phyloP scores from a whole-genome alignment of 1,140 invertebrate species.

The Pseudomyrmex flavicornis region DNA sequence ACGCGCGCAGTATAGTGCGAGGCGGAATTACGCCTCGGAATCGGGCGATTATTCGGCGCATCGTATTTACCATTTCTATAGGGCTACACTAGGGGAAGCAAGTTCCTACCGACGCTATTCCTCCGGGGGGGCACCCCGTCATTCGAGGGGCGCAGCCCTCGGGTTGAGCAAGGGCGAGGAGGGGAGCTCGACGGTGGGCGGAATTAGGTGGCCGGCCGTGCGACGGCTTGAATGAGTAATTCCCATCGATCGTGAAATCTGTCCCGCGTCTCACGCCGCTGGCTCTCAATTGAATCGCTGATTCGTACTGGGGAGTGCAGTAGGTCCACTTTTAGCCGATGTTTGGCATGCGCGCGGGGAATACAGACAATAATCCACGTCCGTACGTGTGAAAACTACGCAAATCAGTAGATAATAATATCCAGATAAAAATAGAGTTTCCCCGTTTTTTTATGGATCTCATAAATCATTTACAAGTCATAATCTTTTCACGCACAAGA shows the following conservation, averaged over 20 bases:
- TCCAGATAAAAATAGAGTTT: slow-evolving; percentile 16
- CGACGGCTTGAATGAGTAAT: slow-evolving; percentile 61
- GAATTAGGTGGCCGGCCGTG: slow-evolving; percentile 60
- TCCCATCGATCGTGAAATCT: slow-evolving; percentile 69
- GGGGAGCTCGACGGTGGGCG: slow-evolving; percentile 38
- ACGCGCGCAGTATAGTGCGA: not conserved
- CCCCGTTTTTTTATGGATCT: not conserved
- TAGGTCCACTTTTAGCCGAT: slow-evolving; percentile 6
- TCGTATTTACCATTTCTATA: slow-evolving; percentile 57
- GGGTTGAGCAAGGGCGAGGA: not conserved
- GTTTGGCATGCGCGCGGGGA: slow-evolving; percentile 3
- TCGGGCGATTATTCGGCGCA: slow-evolving; percentile 35
- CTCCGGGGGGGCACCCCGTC: not conserved
- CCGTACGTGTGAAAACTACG: not conserved
- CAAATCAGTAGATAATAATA: slow-evolving; percentile 22
- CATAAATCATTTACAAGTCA: not conserved
- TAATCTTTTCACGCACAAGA: slow-evolving; percentile 8
- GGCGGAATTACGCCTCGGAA: slow-evolving; percentile 31
- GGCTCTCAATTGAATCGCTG: slow-evolving; percentile 48
- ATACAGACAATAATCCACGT: slow-evolving; percentile 15
- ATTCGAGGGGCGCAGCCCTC: slow-evolving; percentile 27
- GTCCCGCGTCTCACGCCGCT: slow-evolving; percentile 49
- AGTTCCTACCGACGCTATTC: slow-evolving; percentile 9
- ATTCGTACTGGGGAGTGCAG: slow-evolving; percentile 14
- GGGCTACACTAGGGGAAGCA: slow-evolving; percentile 18